These are phyloP conservation scores for Chiridota heheva DNA, from an alignment of 35 echinoderm and acorn worm species.

Conservation along the genomic window DNA sequence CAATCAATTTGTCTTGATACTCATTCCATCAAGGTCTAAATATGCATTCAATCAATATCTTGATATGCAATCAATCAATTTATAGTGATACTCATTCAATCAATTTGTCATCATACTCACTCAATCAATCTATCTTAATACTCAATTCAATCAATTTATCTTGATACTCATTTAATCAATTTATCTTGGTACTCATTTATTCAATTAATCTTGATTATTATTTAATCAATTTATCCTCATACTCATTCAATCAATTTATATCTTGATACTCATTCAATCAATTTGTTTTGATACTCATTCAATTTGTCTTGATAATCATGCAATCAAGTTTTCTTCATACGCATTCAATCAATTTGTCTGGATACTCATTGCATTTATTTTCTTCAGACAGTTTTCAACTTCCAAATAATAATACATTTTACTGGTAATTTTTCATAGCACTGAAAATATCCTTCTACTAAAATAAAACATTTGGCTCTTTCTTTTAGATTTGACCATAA, in stretches of 20 bases:
- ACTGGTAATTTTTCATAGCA: too few species aligned
- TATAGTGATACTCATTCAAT: neutral
- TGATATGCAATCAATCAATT: neutral
- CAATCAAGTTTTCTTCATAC: neutral
- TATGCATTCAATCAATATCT: neutral
- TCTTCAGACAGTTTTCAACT: too few species aligned
- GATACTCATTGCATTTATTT: too few species aligned
- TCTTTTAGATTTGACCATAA: too few species aligned
- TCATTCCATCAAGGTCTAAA: neutral
- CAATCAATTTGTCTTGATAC: neutral
- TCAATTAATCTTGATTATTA: neutral
- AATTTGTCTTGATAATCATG: neutral
- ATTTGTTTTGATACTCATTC: too few species aligned
- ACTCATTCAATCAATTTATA: neutral
- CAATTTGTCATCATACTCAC: neutral
- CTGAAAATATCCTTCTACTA: too few species aligned
- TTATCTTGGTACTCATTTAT: too few species aligned
- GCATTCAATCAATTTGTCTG: neutral
- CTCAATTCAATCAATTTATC: neutral
- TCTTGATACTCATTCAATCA: constrained; percentile 13
- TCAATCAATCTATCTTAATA: neutral
- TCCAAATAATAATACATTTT: too few species aligned
- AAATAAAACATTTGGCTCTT: too few species aligned
- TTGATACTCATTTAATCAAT: constrained; percentile 17
- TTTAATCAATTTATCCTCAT: neutral